Evolutionary conservation across 2,113 vertebrate species (phyloP), one percentile per base, ranked within the genome.

Genomic region (Argyrosomus japonicus): DNA sequence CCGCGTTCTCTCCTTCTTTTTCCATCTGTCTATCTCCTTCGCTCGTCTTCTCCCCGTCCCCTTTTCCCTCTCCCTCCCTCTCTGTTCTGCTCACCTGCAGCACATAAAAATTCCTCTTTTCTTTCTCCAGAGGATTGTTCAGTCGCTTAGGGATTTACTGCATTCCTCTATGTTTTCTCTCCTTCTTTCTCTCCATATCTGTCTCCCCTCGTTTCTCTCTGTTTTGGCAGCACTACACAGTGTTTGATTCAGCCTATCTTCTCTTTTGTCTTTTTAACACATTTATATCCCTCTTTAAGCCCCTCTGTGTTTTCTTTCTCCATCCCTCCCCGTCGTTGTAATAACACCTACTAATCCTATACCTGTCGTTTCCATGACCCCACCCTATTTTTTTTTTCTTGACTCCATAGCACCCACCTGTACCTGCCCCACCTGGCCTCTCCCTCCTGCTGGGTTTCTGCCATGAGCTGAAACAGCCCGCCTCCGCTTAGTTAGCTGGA

Each of bases 21-120:
- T 91, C 89, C 89, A 93, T 93, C 89, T 91, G 87, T 91, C 91
- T 87, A 27, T 88, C 83, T 89, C 79, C 70, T 68, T 70, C 58
- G 84, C 84, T 90, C 69, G 27, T 68, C 75, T 75, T 89, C 84
- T 77, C 69, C 69, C 58, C 15, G 61, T 75, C 70, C 70, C 69
- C 43, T 72, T 84, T 58, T 72, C 79, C 83, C 78, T 85, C 84
- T 89, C 91, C 83, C 72, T 87, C 92, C 88, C 88, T 83, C 83
- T 90, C 83, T 87, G 89, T 86, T 92, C 90, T 87, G 91, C 93
- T 96, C 95, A 95, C 95, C 95, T 95, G 95, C 95, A 95, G 95
- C 94, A 96, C 95, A 96, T 95, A 95, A 95, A 96, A 95, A 96
- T 95, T 95, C 95, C 93, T 95, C 89, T 91, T 94, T 94, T 93